phyloP scores from a whole-genome alignment of 2,113 vertebrate genomes.

The Mus pahari region DNA sequence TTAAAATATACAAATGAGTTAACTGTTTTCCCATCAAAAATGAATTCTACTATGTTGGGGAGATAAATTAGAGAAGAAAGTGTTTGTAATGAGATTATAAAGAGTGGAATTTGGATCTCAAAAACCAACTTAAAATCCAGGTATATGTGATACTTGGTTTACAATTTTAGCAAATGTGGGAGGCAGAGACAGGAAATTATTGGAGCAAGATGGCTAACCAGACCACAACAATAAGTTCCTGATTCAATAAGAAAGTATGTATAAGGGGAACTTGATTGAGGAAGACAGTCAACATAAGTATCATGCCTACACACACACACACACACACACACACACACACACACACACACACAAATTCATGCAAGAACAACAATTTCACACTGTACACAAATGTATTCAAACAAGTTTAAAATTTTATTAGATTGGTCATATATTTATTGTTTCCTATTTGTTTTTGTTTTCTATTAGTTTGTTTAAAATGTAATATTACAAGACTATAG shows the following conservation, averaged over 20 bases:
- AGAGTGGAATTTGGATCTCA: neutral
- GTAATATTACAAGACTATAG: neutral
- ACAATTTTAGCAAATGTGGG: neutral
- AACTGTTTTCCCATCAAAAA: neutral
- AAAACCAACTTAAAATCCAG: neutral
- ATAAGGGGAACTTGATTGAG: neutral
- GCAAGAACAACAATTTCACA: neutral
- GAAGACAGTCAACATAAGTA: too few species aligned
- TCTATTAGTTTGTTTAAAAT: neutral
- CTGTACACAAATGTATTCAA: neutral
- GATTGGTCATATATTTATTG: neutral
- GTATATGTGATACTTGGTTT: neutral
- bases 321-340: neutral
- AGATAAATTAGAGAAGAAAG: neutral
- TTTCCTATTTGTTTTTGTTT: neutral
- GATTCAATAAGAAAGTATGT: neutral
- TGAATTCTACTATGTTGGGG: neutral
- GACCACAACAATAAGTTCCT: neutral
- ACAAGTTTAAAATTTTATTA: neutral
- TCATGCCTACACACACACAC: neutral
- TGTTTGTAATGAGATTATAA: neutral
- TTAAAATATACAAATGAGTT: conserved; percentile 8
- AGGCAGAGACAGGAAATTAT: neutral
- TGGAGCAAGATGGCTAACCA: neutral
- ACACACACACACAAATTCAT: neutral